Percentiles rank a stretch among this genome's conserved stretches.
Conservation (phyloP, 2,797 vertebrate species). For the Apogon talboti region DNA sequence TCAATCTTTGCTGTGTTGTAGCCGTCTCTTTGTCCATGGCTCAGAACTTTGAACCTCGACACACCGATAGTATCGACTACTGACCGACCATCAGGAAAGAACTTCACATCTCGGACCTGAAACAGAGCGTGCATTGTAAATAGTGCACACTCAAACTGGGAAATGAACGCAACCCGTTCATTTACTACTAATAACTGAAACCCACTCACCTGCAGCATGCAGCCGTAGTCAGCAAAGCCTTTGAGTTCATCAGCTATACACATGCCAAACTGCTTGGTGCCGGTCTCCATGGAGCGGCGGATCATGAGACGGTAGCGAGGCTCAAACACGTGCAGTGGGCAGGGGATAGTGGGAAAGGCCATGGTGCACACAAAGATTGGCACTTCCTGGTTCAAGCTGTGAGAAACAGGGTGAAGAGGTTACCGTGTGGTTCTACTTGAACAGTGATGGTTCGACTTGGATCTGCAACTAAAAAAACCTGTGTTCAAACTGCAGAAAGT, state of each 20-base stretch:
- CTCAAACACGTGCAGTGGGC: slow-evolving; percentile 93
- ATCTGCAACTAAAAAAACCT: no score
- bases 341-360: slow-evolving; percentile 95
- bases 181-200: no score
- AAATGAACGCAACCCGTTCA: no score
- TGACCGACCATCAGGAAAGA: slow-evolving; percentile 93
- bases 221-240: slow-evolving; percentile 93
- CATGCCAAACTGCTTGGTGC: slow-evolving; percentile 95
- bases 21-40: slow-evolving; percentile 91
- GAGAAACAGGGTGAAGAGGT: slow-evolving; percentile 1
- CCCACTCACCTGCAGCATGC: slow-evolving; percentile 87
- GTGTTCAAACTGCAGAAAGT: no score
- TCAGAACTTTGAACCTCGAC: slow-evolving; percentile 90
- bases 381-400: slow-evolving; percentile 94
- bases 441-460: no score
- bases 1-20: slow-evolving; percentile 95
- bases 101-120: slow-evolving; percentile 90
- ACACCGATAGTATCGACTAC: slow-evolving; percentile 92
- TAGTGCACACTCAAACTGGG: neutral
- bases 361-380: slow-evolving; percentile 96
- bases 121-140: neutral
- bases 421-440: neutral
- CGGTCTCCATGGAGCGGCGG: slow-evolving; percentile 94
- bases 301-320: slow-evolving; percentile 95
- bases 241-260: slow-evolving; percentile 92